These are phyloP conservation scores for Gymnobelideus leadbeateri DNA, from an alignment of 2,113 vertebrate species.

Conservation along the genomic window DNA sequence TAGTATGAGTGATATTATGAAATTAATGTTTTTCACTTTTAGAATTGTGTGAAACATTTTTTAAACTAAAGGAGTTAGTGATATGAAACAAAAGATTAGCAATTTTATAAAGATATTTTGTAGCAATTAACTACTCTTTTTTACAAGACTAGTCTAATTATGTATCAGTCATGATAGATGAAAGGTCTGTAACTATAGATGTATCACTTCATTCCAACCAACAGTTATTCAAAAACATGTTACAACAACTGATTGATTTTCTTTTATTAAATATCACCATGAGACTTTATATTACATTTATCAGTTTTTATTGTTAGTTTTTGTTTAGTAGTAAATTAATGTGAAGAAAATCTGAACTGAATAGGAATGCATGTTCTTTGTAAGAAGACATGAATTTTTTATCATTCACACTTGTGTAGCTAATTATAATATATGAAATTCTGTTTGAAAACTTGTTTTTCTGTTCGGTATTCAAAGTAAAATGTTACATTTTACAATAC, in stretches of 20 bases:
- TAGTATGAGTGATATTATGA: neutral
- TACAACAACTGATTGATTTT: slow-evolving; percentile 89
- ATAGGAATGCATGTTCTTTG: slow-evolving; percentile 71
- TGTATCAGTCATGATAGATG: slow-evolving; percentile 85
- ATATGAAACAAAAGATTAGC: slow-evolving; percentile 78
- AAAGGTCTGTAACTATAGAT: slow-evolving; percentile 89
- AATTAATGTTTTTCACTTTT: slow-evolving; percentile 63
- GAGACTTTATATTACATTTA: slow-evolving; percentile 87
- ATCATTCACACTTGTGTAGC: slow-evolving; percentile 66
- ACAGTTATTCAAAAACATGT: slow-evolving; percentile 89
- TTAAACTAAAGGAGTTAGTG: slow-evolving; percentile 46
- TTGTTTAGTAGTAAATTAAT: slow-evolving; percentile 81
- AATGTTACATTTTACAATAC: slow-evolving; percentile 66
- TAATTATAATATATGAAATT: slow-evolving; percentile 72
- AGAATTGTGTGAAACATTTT: slow-evolving; percentile 27
- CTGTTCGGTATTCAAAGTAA: slow-evolving; percentile 59
- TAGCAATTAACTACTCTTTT: slow-evolving; percentile 86
- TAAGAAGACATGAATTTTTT: slow-evolving; percentile 56
- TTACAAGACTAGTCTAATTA: slow-evolving; percentile 87
- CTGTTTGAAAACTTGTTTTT: slow-evolving; percentile 80
- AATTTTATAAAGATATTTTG: slow-evolving; percentile 84
- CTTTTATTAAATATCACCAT: slow-evolving; percentile 87
- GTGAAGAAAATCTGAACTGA: slow-evolving; percentile 70
- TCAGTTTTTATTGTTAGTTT: slow-evolving; percentile 83
- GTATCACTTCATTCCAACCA: slow-evolving; percentile 88